phyloP scores from a whole-genome alignment of 2,888 invertebrate species.

The Agrotis puta region DNA sequence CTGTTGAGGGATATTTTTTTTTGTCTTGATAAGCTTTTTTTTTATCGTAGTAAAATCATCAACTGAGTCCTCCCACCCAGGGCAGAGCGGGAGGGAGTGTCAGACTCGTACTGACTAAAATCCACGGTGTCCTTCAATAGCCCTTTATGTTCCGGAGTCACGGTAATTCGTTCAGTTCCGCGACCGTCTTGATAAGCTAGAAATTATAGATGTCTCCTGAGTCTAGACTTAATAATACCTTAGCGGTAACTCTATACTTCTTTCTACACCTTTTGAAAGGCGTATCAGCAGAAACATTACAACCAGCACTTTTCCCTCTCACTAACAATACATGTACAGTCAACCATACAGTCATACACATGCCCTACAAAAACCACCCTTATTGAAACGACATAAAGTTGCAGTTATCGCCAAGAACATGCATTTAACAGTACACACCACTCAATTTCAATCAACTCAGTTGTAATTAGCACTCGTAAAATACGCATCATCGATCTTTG shows the following conservation, averaged over 20 bases:
- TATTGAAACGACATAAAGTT: not conserved
- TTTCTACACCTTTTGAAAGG: conserved; percentile 14
- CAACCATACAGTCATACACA: not conserved
- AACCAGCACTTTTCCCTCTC: conserved; percentile 23
- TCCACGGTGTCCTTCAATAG: too few relatives aligned
- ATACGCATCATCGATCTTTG: conserved; percentile 61
- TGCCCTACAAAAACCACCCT: not conserved
- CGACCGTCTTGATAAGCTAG: not conserved
- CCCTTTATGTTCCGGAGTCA: too few relatives aligned
- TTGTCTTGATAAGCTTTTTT: too few relatives aligned
- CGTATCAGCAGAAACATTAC: conserved; percentile 1
- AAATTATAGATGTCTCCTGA: not conserved
- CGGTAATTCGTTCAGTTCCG: too few relatives aligned
- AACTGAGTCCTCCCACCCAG: too few relatives aligned
- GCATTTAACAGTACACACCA: conserved; percentile 7
- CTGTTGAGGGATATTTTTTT: too few relatives aligned
- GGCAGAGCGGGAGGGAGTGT: too few relatives aligned
- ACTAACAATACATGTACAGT: conserved; percentile 10
- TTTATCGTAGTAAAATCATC: too few relatives aligned
- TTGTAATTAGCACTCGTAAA: conserved; percentile 64
- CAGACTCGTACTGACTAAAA: too few relatives aligned
- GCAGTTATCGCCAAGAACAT: not conserved
- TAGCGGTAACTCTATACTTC: not conserved
- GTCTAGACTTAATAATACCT: conserved; percentile 10
- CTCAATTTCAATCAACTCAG: conserved; percentile 50